These are phyloP conservation scores for Engystomops pustulosus DNA, from an alignment of 2,113 vertebrate species.

Conservation along the genomic window DNA sequence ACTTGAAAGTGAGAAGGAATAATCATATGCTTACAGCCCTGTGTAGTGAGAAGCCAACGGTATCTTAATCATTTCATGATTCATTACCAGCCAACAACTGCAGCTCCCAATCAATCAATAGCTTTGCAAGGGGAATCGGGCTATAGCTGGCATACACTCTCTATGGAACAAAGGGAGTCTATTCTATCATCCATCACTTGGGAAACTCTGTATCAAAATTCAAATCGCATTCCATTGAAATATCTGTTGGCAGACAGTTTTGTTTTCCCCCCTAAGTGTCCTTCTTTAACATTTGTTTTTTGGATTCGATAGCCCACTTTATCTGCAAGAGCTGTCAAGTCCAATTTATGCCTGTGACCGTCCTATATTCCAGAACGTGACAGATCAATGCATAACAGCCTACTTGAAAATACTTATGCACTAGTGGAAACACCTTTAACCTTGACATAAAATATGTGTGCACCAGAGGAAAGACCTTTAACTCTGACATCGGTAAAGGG, in stretches of 20 bases:
- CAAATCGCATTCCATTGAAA: constrained; percentile 64
- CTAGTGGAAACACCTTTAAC: constrained; percentile 65
- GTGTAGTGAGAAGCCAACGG: constrained; percentile 53
- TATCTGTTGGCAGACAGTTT: constrained; percentile 63
- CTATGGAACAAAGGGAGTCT: constrained; percentile 62
- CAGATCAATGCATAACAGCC: constrained; percentile 65
- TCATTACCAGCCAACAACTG: constrained; percentile 43
- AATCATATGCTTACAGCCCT: constrained; percentile 54
- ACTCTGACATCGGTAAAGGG: no score
- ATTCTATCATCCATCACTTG: constrained; percentile 57
- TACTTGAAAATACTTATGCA: constrained; percentile 66
- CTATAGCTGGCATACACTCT: constrained; percentile 47
- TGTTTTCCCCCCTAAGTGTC: constrained; percentile 58
- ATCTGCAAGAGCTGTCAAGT: constrained; percentile 69
- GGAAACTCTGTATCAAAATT: constrained; percentile 61
- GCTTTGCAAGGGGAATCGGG: neutral
- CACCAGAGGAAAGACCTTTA: no score
- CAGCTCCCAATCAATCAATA: constrained; percentile 63
- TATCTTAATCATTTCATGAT: constrained; percentile 50
- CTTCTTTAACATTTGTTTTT: constrained; percentile 69
- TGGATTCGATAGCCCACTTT: constrained; percentile 62
- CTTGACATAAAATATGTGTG: constrained; percentile 61
- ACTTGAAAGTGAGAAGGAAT: constrained; percentile 55
- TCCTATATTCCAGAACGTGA: constrained; percentile 67
- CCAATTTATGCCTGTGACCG: constrained; percentile 69